phyloP scores from a whole-genome alignment of 1,140 invertebrate genomes.

The Achatina immaculata region DNA sequence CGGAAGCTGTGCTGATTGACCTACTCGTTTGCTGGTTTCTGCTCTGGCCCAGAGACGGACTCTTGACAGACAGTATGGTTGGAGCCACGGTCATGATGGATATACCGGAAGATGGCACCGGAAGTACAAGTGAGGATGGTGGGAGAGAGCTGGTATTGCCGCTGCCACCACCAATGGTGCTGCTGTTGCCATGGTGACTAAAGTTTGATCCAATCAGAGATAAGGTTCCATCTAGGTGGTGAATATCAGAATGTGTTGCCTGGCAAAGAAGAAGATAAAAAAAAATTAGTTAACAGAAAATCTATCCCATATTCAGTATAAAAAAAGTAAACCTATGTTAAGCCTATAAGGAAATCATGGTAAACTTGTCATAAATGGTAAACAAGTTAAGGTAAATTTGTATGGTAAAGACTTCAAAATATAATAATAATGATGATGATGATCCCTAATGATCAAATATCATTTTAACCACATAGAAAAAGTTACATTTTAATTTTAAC shows the following conservation, averaged over 20 bases:
- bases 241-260: neutral
- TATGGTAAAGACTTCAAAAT: no score
- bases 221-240: constrained; percentile 2
- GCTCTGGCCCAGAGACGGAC: constrained; percentile 27
- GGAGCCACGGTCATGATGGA: constrained; percentile 39
- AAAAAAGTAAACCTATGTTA: no score
- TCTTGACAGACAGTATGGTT: constrained; percentile 36
- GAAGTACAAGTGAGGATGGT: constrained; percentile 25
- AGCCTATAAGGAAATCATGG: no score
- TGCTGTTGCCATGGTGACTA: constrained; percentile 25
- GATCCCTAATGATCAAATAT: no score
- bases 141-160: constrained; percentile 17
- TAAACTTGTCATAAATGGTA: no score
- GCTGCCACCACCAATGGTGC: constrained; percentile 1
- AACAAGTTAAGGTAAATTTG: no score
- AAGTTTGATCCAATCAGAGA: constrained; percentile 15
- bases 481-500: no score
- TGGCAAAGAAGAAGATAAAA: neutral
- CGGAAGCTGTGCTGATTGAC: constrained; percentile 20
- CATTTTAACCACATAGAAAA: no score
- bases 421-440: no score
- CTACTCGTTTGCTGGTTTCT: constrained; percentile 4
- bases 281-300: neutral
- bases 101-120: constrained; percentile 25
- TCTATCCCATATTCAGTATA: no score